phyloP scores from a whole-genome alignment of 2,888 invertebrate species.

The Chrysodeixis includens region DNA sequence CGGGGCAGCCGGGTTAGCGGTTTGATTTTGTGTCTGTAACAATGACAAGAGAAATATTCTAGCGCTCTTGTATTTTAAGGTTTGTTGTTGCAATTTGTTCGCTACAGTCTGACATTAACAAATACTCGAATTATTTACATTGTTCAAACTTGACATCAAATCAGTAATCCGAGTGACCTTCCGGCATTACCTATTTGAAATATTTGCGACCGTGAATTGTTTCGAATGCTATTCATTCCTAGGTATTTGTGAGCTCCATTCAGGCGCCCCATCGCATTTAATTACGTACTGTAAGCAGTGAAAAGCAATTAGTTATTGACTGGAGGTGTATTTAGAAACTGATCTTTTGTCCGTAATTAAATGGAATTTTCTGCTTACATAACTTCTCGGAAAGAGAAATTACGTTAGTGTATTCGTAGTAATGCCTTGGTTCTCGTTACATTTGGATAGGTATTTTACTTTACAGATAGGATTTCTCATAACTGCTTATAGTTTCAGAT shows the following conservation, averaged over 20 bases:
- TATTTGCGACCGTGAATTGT: background rate
- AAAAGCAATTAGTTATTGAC: background rate
- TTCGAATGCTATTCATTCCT: background rate
- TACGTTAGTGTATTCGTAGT: background rate
- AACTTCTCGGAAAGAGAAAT: background rate
- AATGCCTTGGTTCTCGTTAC: background rate
- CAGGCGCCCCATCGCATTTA: background rate
- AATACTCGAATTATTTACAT: background rate
- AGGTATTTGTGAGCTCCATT: background rate
- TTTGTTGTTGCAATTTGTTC: background rate
- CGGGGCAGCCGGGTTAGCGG: background rate
- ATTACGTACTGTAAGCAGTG: background rate
- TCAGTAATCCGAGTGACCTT: conserved; percentile 5
- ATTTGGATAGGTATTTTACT: too few relatives aligned
- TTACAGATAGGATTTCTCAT: too few relatives aligned
- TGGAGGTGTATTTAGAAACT: background rate
- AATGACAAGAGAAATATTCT: background rate
- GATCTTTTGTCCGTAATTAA: background rate
- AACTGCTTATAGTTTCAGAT: too few relatives aligned
- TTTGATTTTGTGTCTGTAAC: conserved; percentile 1
- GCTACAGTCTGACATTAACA: background rate
- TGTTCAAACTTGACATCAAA: background rate
- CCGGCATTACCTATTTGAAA: background rate
- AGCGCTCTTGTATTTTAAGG: background rate
- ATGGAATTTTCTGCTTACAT: background rate